Evolutionary conservation across 2,888 invertebrate genomes (phyloP).

Genomic region (Bellardia pandia): DNA sequence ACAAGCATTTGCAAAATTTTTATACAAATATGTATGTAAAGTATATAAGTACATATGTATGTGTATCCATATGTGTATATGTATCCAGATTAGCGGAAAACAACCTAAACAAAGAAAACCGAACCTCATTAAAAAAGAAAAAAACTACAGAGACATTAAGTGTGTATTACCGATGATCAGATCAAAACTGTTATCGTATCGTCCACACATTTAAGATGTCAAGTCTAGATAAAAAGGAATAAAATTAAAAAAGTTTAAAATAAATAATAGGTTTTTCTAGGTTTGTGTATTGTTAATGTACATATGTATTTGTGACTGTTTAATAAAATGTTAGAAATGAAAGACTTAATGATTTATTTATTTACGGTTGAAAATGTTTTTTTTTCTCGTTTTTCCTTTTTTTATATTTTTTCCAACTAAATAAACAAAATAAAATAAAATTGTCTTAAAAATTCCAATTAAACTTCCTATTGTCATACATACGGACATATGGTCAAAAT

Average conservation of each 20-base stretch:
- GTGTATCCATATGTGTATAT: slow-evolving; percentile 9
- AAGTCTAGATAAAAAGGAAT: slow-evolving; percentile 21
- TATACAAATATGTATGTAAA: no score
- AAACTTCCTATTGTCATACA: no score
- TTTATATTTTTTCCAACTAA: slow-evolving; percentile 8
- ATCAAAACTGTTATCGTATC: slow-evolving; percentile 53
- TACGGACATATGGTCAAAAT: no score
- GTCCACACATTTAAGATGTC: slow-evolving; percentile 30
- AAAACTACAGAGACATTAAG: slow-evolving; percentile 12
- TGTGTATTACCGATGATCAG: slow-evolving; percentile 17
- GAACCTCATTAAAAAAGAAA: background rate
- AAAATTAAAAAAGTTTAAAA: background rate
- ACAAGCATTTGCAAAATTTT: background rate
- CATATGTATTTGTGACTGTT: background rate
- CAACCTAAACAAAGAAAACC: background rate
- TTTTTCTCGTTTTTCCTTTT: background rate
- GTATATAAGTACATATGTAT: background rate
- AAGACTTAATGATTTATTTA: slow-evolving; percentile 44
- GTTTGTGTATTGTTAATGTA: background rate
- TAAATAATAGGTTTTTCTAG: background rate
- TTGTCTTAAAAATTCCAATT: no score
- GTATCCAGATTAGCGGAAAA: background rate
- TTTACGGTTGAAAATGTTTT: slow-evolving; percentile 14
- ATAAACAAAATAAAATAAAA: no score
- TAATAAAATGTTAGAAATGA: background rate